These are phyloP conservation scores for Pomatostomus ruficeps DNA, from an alignment of 2,113 vertebrate genomes.

Conservation along the genomic window DNA sequence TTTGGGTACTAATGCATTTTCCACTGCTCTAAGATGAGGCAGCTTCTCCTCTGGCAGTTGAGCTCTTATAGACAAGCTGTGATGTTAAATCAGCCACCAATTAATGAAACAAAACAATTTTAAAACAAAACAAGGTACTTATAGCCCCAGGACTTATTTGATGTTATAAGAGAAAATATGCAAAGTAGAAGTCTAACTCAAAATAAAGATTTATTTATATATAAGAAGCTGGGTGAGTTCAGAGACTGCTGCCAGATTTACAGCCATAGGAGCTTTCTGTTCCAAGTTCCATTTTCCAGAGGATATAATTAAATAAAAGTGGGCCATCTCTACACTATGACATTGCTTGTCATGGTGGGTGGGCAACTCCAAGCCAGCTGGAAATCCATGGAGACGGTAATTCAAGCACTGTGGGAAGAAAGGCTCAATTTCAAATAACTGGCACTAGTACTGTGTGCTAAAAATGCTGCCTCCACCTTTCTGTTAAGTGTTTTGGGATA, in stretches of 20 bases:
- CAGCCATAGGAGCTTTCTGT: not conserved
- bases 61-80: not conserved
- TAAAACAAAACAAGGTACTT: not conserved
- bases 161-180: not conserved
- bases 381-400: not conserved
- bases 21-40: not conserved
- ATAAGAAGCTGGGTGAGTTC: not conserved
- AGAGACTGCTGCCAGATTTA: not conserved
- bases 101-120: not conserved
- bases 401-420: not conserved
- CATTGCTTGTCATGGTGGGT: rapidly evolving
- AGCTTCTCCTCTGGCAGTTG: not conserved
- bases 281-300: not conserved
- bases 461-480: not conserved
- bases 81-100: not conserved
- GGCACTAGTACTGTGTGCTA: no score
- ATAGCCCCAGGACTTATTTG: not conserved
- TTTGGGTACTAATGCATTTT: not conserved
- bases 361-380: not conserved
- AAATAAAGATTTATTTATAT: not conserved
- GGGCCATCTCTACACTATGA: not conserved
- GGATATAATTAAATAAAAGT: not conserved
- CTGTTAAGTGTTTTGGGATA: not conserved
- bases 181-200: not conserved
- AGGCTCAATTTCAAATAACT: not conserved